Percentiles rank a stretch among this genome's conserved stretches.
Conservation (phyloP, 2,797 vertebrate genomes). For the Melanogrammus aeglefinus region DNA sequence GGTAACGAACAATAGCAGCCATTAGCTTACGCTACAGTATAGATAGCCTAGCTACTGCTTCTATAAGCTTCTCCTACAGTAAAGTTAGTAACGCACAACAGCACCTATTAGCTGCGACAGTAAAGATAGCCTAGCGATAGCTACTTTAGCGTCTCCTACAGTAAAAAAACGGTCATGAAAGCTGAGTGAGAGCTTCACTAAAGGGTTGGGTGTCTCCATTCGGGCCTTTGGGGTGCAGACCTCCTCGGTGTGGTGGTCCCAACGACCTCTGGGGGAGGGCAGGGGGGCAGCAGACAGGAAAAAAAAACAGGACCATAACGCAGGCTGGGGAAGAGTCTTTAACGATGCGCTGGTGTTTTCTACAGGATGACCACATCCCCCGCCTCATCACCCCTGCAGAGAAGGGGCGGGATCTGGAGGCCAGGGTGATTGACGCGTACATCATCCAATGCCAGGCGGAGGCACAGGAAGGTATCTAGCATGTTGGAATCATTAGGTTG, state of each 20-base stretch:
- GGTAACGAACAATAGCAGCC: too few species aligned
- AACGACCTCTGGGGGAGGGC: not conserved
- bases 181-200: not conserved
- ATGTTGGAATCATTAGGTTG: not conserved
- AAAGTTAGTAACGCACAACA: too few species aligned
- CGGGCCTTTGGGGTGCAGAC: not conserved
- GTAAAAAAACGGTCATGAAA: not conserved
- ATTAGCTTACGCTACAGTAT: too few species aligned
- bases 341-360: not conserved
- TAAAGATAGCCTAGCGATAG: not conserved
- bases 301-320: too few species aligned
- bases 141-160: not conserved
- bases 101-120: not conserved
- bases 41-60: too few species aligned
- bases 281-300: not conserved
- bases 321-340: not conserved
- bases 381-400: slow-evolving; percentile 91
- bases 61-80: too few species aligned
- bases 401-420: slow-evolving; percentile 91
- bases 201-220: not conserved
- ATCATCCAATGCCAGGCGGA: slow-evolving; percentile 94
- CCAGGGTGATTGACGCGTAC: slow-evolving; percentile 87
- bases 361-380: slow-evolving; percentile 87
- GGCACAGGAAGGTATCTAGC: slow-evolving; percentile 89
- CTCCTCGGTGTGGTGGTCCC: not conserved